Conservation (phyloP, 2,888 invertebrate species). For the Sesamia inferens region DNA sequence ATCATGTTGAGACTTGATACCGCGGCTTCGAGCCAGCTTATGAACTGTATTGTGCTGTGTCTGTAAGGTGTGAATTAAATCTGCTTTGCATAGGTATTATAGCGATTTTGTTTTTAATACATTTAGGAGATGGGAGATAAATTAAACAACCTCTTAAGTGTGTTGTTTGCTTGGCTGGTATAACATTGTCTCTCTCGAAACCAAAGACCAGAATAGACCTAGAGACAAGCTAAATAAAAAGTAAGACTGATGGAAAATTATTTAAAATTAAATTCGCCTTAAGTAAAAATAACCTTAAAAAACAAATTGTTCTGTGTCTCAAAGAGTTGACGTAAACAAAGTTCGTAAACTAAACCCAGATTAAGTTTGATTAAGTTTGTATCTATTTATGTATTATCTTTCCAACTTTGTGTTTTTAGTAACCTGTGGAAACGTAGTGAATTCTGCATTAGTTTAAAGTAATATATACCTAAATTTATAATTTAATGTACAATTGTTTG, state of each 20-base stretch:
- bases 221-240: not conserved
- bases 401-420: no score
- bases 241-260: not conserved
- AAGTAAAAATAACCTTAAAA: no score
- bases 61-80: slow-evolving; percentile 45
- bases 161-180: not conserved
- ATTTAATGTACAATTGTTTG: no score
- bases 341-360: no score
- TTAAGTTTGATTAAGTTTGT: no score
- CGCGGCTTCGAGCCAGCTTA: slow-evolving; percentile 50
- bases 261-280: no score
- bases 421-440: no score
- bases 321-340: no score
- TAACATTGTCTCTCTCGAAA: not conserved
- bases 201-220: not conserved
- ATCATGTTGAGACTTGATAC: slow-evolving; percentile 68
- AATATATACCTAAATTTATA: no score
- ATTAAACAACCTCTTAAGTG: not conserved
- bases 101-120: slow-evolving; percentile 19
- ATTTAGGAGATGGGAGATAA: slow-evolving; percentile 8
- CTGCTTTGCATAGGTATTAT: slow-evolving; percentile 29
- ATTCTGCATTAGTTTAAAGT: no score
- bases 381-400: no score
- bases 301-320: no score
- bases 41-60: slow-evolving; percentile 55